These are phyloP conservation scores for Eupithecia subumbrata DNA, from an alignment of 2,888 invertebrate species.

Conservation along the genomic window DNA sequence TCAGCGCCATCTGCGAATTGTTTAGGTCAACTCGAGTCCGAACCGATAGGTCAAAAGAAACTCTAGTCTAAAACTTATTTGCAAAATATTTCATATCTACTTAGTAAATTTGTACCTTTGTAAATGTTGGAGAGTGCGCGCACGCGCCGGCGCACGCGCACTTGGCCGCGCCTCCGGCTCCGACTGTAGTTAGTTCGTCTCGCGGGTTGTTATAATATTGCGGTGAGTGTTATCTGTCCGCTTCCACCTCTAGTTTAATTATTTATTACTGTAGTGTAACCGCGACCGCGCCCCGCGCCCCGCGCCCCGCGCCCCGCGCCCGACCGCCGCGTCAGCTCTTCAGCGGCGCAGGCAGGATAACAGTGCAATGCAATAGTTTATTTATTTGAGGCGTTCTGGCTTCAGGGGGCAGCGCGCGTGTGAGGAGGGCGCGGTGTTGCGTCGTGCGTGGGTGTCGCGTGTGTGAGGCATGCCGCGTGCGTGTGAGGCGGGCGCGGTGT, in stretches of 20 bases:
- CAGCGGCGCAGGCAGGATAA: no score
- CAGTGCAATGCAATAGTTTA: no score
- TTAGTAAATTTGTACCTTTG: background rate
- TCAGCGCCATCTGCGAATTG: background rate
- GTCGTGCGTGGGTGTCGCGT: background rate
- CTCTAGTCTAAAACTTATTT: background rate
- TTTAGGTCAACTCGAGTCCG: background rate
- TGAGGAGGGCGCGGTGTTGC: background rate
- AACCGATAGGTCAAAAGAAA: background rate
- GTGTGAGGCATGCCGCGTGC: no score
- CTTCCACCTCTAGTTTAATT: constrained; percentile 12
- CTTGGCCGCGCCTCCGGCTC: no score
- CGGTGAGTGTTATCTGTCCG: background rate
- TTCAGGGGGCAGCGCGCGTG: no score
- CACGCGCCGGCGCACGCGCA: no score
- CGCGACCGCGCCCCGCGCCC: no score
- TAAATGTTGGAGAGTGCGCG: background rate
- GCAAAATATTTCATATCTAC: background rate
- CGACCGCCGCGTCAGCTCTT: no score
- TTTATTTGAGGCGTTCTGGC: no score
- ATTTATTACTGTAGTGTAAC: no score
- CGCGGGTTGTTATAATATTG: background rate
- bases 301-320: no score
- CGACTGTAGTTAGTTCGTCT: background rate
- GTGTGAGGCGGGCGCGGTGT: background rate